Percentiles rank a stretch among this genome's conserved stretches.
These are phyloP conservation scores for Falco cherrug DNA, from an alignment of 2,797 vertebrate species.

Conservation along the genomic window DNA sequence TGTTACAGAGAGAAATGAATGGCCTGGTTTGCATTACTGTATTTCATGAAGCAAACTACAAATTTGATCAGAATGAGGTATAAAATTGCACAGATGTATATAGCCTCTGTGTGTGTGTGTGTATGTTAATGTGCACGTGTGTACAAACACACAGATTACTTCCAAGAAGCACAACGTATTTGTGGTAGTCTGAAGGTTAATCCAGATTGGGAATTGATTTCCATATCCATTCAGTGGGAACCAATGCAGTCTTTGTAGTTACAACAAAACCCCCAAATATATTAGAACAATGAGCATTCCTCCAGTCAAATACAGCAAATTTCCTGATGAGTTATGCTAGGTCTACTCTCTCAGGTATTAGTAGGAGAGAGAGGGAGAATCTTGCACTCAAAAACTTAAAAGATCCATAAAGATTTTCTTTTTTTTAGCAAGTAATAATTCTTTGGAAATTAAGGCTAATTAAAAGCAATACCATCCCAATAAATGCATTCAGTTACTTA, in stretches of 20 bases:
- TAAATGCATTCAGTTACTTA: slow-evolving; percentile 11
- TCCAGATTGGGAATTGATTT: background rate
- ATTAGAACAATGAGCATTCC: background rate
- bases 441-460: slow-evolving; percentile 36
- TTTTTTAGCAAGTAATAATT: slow-evolving; percentile 37
- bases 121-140: background rate
- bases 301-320: background rate
- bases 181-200: background rate
- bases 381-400: slow-evolving; percentile 5
- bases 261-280: background rate
- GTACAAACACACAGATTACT: background rate
- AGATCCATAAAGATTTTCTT: slow-evolving; percentile 1
- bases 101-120: background rate
- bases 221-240: background rate
- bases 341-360: background rate
- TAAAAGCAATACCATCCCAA: slow-evolving; percentile 35
- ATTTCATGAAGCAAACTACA: background rate
- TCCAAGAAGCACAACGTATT: background rate
- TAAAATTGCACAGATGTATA: background rate
- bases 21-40: background rate
- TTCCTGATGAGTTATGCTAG: background rate
- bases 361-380: background rate
- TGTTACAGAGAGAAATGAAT: background rate
- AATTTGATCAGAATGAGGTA: background rate
- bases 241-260: background rate